These are phyloP conservation scores for Falco berigora DNA, from an alignment of 2,797 vertebrate genomes.

Conservation along the genomic window DNA sequence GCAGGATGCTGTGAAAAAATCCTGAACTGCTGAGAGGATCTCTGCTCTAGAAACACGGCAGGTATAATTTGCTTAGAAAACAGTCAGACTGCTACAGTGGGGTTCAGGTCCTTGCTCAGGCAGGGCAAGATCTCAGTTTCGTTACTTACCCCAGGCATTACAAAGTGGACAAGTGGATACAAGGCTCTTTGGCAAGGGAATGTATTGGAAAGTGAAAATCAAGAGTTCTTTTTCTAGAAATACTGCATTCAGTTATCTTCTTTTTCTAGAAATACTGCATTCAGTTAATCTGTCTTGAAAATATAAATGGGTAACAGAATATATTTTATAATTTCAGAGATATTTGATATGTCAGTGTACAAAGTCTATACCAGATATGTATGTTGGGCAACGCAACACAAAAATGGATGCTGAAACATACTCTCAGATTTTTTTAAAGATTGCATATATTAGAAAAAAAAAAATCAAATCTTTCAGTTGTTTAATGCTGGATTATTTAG, in stretches of 20 bases:
- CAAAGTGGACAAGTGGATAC: neutral
- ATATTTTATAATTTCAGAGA: neutral
- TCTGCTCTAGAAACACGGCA: neutral
- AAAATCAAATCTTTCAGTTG: neutral
- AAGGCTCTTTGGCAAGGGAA: neutral
- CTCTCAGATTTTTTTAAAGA: neutral
- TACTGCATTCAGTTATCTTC: neutral
- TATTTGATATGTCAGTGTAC: neutral
- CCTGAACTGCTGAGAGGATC: neutral
- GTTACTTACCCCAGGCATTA: neutral
- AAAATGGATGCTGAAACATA: neutral
- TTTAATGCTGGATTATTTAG: neutral
- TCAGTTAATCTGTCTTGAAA: neutral
- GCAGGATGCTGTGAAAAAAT: neutral
- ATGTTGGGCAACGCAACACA: neutral
- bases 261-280: neutral
- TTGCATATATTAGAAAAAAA: neutral
- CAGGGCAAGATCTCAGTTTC: neutral
- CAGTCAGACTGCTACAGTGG: neutral
- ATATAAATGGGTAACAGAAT: neutral
- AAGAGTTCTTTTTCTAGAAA: neutral
- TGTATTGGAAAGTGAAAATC: neutral
- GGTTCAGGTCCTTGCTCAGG: neutral
- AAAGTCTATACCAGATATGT: neutral
- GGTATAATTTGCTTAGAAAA: neutral